Percentiles rank a stretch among this genome's conserved stretches.
phyloP scores from a whole-genome alignment of 1,140 invertebrate species.

The Apolygus lucorum region DNA sequence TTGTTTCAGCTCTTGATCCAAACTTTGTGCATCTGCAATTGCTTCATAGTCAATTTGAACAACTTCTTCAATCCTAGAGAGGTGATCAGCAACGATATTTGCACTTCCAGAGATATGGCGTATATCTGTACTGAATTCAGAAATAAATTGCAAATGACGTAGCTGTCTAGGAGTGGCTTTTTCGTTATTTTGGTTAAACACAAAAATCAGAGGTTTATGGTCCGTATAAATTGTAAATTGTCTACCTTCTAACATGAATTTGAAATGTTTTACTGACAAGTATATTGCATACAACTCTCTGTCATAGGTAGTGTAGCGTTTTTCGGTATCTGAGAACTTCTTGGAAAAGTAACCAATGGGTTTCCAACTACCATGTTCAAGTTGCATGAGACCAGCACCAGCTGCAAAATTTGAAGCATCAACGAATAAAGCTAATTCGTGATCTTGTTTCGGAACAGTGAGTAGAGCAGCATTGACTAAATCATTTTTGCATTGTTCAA shows the following conservation, averaged over 20 bases:
- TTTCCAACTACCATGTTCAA: slow-evolving; percentile 9
- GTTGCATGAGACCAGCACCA: slow-evolving; percentile 29
- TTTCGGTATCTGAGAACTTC: slow-evolving; percentile 29
- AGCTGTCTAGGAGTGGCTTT: slow-evolving; percentile 36
- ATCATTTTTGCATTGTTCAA: background rate
- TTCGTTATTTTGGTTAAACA: slow-evolving; percentile 33
- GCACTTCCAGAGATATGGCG: too few relatives aligned
- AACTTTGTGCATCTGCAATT: too few relatives aligned
- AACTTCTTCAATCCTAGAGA: too few relatives aligned
- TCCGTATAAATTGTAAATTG: slow-evolving; percentile 39
- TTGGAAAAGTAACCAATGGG: slow-evolving; percentile 35
- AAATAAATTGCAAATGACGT: slow-evolving; percentile 31
- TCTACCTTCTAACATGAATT: slow-evolving; percentile 38
- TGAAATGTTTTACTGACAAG: slow-evolving; percentile 35
- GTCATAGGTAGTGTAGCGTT: slow-evolving; percentile 35
- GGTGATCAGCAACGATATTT: too few relatives aligned
- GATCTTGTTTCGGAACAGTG: slow-evolving; percentile 29
- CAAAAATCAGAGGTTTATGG: slow-evolving; percentile 36
- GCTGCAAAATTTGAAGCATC: slow-evolving; percentile 35
- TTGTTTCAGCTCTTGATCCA: too few relatives aligned
- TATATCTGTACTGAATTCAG: too few relatives aligned
- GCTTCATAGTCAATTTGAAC: too few relatives aligned
- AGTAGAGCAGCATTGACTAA: background rate
- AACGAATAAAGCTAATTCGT: slow-evolving; percentile 24
- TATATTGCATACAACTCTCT: slow-evolving; percentile 35